Conservation (phyloP, 2,113 vertebrate genomes). For the Diglossa brunneiventris region DNA sequence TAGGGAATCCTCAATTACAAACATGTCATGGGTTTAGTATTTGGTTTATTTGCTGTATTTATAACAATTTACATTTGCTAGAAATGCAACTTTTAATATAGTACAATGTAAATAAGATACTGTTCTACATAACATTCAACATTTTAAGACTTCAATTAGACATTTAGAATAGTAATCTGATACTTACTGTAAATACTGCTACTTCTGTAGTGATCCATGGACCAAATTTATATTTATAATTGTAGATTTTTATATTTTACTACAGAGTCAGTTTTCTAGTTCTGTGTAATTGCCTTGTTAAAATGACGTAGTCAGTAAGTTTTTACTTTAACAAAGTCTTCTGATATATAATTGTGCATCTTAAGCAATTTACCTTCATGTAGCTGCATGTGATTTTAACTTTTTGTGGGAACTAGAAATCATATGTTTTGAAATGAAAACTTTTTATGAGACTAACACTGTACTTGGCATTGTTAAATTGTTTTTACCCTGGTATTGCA, state of each 20-base stretch:
- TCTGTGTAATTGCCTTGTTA: constrained; percentile 81
- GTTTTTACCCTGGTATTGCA: constrained; percentile 73
- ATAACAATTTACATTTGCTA: constrained; percentile 78
- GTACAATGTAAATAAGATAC: constrained; percentile 82
- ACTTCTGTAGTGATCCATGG: constrained; percentile 87
- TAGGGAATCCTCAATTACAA: constrained; percentile 50
- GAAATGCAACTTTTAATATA: constrained; percentile 79
- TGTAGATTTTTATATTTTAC: constrained; percentile 99
- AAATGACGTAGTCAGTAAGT: constrained; percentile 77
- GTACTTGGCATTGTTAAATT: constrained; percentile 72
- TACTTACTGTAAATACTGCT: constrained; percentile 91
- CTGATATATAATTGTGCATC: constrained; percentile 71
- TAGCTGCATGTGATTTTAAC: constrained; percentile 85
- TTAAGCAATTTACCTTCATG: constrained; percentile 78
- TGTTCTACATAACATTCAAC: constrained; percentile 68
- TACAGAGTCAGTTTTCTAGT: constrained; percentile 90
- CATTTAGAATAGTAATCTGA: constrained; percentile 76
- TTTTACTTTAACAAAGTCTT: constrained; percentile 76
- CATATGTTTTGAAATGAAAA: constrained; percentile 73
- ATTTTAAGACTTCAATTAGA: constrained; percentile 74
- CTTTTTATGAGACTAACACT: constrained; percentile 80
- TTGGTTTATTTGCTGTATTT: constrained; percentile 79
- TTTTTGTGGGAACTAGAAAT: constrained; percentile 76
- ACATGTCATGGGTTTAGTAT: constrained; percentile 71
- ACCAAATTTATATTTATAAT: constrained; percentile 99